phyloP scores from a whole-genome alignment of 2,888 invertebrate genomes.

The Parascotia fuliginaria region DNA sequence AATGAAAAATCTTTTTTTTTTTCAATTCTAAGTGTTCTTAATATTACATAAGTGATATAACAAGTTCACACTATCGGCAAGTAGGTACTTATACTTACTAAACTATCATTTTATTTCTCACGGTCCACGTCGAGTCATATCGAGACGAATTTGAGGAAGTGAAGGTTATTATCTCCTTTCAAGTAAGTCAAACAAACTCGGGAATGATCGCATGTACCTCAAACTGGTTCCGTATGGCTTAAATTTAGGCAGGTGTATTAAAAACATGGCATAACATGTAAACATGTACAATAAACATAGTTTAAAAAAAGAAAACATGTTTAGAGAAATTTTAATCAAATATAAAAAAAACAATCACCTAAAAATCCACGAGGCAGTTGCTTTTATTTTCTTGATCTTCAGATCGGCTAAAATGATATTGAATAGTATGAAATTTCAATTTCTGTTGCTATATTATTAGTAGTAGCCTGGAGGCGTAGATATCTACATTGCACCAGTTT shows the following conservation, averaged over 20 bases:
- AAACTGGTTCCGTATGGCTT: slow-evolving; percentile 46
- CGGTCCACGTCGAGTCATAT: slow-evolving; percentile 71
- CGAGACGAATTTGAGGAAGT: slow-evolving; percentile 79
- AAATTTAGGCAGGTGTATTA: slow-evolving; percentile 40
- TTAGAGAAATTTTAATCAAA: not conserved
- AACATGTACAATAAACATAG: not conserved
- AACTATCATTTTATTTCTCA: slow-evolving; percentile 75
- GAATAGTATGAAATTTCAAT: too few relatives aligned
- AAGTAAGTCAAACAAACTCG: slow-evolving; percentile 72
- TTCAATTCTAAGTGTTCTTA: not conserved
- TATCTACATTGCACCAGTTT: too few relatives aligned
- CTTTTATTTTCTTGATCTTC: too few relatives aligned
- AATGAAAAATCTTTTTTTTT: not conserved
- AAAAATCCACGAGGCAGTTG: too few relatives aligned
- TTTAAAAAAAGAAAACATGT: not conserved
- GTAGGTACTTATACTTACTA: slow-evolving; percentile 32
- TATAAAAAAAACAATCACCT: not conserved
- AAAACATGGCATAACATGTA: slow-evolving; percentile 18
- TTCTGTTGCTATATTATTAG: too few relatives aligned
- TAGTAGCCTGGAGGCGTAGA: too few relatives aligned
- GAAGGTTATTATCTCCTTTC: slow-evolving; percentile 73
- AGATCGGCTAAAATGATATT: too few relatives aligned
- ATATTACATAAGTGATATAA: slow-evolving; percentile 10
- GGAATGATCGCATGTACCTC: slow-evolving; percentile 44
- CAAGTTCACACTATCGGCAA: slow-evolving; percentile 32